phyloP scores from a whole-genome alignment of 2,888 invertebrate genomes.

The Ichneumoninae sp. region DNA sequence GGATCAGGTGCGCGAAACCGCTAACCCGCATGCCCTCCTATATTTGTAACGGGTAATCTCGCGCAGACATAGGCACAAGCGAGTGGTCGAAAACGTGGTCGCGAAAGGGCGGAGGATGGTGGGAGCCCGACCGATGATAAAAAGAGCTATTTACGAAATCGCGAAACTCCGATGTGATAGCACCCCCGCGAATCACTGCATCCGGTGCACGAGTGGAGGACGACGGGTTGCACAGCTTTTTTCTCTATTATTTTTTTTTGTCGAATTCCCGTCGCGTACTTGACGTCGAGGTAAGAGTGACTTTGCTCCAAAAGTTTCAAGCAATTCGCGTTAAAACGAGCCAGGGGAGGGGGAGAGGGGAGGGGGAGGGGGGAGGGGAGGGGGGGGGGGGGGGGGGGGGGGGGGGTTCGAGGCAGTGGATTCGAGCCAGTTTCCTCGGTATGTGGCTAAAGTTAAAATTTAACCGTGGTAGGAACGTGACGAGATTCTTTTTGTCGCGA shows the following conservation, averaged over 20 bases:
- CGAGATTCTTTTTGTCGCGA: neutral
- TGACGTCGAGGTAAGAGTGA: neutral
- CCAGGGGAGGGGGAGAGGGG: neutral
- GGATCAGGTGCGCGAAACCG: conserved; percentile 14
- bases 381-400: too few species aligned
- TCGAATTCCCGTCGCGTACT: neutral
- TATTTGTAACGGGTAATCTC: conserved; percentile 21
- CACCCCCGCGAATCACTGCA: neutral
- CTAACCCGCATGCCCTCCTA: conserved; percentile 29
- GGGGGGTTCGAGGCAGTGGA: neutral
- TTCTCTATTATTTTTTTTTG: neutral
- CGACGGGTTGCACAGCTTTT: neutral
- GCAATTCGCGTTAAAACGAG: neutral
- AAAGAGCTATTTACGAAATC: conserved; percentile 21
- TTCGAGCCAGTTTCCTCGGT: neutral
- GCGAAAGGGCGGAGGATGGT: neutral
- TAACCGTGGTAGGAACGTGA: neutral
- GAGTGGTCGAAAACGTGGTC: neutral
- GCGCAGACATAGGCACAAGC: neutral
- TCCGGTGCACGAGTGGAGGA: neutral
- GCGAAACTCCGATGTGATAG: conserved; percentile 7
- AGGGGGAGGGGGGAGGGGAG: neutral
- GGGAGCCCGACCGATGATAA: conserved; percentile 20
- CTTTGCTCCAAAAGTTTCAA: neutral
- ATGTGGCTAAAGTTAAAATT: neutral